Conservation (phyloP, 2,888 invertebrate genomes). For the Octonoba sinensis region DNA sequence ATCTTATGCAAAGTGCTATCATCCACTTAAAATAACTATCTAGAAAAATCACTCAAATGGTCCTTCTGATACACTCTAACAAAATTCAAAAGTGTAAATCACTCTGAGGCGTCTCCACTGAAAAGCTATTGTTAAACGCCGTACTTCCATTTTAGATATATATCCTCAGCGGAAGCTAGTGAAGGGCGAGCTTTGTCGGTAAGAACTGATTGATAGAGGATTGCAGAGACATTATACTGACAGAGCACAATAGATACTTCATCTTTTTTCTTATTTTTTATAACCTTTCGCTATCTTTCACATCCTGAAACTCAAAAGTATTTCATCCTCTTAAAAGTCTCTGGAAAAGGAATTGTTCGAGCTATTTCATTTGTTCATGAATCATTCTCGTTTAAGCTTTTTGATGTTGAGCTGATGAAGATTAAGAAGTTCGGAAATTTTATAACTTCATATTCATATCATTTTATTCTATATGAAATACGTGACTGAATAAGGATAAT, state of each 20-base stretch:
- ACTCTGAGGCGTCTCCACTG: conserved; percentile 11
- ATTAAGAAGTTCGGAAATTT: too few species aligned
- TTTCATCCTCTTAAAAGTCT: not conserved
- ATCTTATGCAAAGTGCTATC: too few species aligned
- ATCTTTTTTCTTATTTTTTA: not conserved
- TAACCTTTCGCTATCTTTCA: not conserved
- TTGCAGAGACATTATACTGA: not conserved
- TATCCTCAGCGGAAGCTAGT: conserved; percentile 8
- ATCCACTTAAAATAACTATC: too few species aligned
- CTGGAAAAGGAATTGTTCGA: not conserved
- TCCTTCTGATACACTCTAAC: conserved; percentile 8
- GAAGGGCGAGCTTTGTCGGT: not conserved
- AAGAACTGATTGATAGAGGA: conserved; percentile 1
- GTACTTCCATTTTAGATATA: conserved; percentile 18
- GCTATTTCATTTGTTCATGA: conserved; percentile 1
- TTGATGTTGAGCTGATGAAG: too few species aligned
- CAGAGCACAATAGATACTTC: not conserved
- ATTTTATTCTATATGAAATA: too few species aligned
- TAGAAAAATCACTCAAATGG: too few species aligned
- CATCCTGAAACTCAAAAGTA: not conserved
- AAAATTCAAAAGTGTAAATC: conserved; percentile 25
- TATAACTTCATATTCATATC: too few species aligned
- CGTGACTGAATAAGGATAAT: too few species aligned
- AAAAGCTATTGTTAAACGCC: conserved; percentile 12
- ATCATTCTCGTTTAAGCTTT: not conserved